Conservation (phyloP, 2,797 vertebrate genomes). For the Sphenodon punctatus region DNA sequence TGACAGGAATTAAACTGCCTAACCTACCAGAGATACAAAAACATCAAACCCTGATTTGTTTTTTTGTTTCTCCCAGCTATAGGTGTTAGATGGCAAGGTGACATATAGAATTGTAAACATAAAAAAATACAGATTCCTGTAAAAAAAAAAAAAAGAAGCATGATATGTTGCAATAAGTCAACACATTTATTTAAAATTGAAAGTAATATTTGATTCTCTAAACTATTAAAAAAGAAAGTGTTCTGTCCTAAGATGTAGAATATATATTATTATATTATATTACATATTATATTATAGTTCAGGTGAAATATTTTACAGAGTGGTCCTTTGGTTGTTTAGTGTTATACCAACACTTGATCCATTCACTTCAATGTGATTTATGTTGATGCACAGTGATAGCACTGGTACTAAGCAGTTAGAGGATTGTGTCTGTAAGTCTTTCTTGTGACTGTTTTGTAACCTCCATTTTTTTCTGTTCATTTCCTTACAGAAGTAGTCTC, state of each 20-base stretch:
- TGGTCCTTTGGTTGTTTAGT: no score
- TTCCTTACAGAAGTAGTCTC: no score
- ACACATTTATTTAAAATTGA: not conserved
- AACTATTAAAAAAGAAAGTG: not conserved
- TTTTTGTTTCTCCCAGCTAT: not conserved
- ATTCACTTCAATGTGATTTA: no score
- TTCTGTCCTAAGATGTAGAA: not conserved
- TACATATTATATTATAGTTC: no score
- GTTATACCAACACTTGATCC: no score
- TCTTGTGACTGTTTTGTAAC: no score
- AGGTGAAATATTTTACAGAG: no score
- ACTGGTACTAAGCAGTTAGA: no score
- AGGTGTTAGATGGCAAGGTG: accelerated
- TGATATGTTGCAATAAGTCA: not conserved
- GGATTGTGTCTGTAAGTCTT: no score
- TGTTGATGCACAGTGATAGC: no score
- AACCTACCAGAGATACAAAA: not conserved
- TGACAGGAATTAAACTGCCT: not conserved
- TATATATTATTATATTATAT: no score
- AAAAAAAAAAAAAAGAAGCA: not conserved
- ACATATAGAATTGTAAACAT: not conserved
- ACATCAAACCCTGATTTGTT: not conserved
- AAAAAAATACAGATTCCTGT: not conserved
- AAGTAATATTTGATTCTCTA: not conserved
- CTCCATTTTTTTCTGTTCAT: no score